Evolutionary conservation across 30 jellyfish, hydroid and myxozoan genomes (phyloP).

Genomic region (Sanderia malayensis): DNA sequence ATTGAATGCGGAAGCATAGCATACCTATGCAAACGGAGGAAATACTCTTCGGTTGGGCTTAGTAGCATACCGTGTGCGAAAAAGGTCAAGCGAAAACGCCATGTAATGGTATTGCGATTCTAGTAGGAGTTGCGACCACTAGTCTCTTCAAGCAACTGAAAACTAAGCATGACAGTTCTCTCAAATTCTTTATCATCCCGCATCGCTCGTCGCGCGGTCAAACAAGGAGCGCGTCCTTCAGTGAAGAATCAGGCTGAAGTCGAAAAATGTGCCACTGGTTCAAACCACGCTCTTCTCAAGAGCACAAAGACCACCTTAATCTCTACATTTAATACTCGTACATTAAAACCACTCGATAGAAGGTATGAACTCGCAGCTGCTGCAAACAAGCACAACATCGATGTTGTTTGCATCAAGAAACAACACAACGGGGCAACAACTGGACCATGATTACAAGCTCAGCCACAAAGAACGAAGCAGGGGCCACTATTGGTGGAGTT

Average conservation of each 20-base stretch:
- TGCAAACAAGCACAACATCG: neutral
- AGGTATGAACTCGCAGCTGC: conserved; percentile 20
- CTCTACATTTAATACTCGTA: conserved; percentile 15
- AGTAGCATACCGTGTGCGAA: no score
- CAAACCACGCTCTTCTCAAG: neutral
- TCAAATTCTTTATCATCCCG: no score
- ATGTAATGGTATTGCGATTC: no score
- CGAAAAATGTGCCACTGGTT: conserved; percentile 44
- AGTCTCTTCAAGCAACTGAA: no score
- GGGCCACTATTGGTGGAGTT: neutral
- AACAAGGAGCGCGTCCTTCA: conserved; percentile 57
- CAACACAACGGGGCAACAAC: neutral
- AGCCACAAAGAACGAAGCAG: conserved; percentile 14
- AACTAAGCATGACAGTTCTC: no score
- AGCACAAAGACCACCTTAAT: neutral
- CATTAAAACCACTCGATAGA: neutral
- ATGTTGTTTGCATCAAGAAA: conserved; percentile 5
- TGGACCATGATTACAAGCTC: conserved; percentile 8
- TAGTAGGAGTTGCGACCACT: no score
- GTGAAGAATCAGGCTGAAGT: conserved; percentile 32
- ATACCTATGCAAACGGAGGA: no score
- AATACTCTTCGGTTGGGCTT: no score
- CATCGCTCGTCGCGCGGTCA: conserved; percentile 63
- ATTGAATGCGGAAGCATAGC: neutral
- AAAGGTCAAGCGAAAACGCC: no score